Evolutionary conservation across 2,113 vertebrate species (phyloP).

Genomic region (Puffinus mauretanicus): DNA sequence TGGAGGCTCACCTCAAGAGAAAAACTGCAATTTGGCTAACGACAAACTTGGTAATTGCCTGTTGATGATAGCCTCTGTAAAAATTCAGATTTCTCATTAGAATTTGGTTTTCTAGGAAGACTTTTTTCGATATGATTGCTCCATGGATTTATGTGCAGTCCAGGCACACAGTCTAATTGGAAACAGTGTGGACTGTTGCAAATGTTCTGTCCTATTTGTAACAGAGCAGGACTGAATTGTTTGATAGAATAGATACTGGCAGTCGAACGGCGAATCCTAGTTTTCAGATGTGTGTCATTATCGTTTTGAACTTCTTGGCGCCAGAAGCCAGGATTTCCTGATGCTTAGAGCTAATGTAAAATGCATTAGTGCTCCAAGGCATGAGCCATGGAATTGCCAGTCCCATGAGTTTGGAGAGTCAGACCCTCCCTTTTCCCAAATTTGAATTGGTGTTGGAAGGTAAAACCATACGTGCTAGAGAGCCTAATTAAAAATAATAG

Average conservation of each 20-base stretch:
- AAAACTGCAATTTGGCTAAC: not conserved
- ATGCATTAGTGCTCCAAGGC: conserved; percentile 73
- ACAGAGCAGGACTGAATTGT: conserved; percentile 34
- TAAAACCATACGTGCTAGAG: conserved; percentile 67
- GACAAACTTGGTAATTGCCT: not conserved
- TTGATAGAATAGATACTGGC: conserved; percentile 73
- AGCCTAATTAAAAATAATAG: conserved; percentile 82
- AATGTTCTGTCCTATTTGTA: conserved; percentile 51
- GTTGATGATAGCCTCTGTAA: not conserved
- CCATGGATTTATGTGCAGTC: conserved; percentile 28
- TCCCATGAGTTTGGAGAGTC: conserved; percentile 53
- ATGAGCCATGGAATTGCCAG: conserved; percentile 62
- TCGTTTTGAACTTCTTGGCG: conserved; percentile 61
- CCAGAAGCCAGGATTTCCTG: conserved; percentile 69
- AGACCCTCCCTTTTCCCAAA: conserved; percentile 43
- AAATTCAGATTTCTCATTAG: not conserved
- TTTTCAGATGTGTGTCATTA: conserved; percentile 70
- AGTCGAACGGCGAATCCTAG: conserved; percentile 41
- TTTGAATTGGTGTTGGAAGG: conserved; percentile 71
- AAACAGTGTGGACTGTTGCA: conserved; percentile 63
- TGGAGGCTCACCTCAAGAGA: not conserved
- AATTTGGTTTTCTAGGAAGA: conserved; percentile 11
- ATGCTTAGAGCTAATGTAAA: conserved; percentile 72
- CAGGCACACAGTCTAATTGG: conserved; percentile 62
- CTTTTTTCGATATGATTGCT: not conserved